A percentile compares a stretch with the other conserved stretches of the same genome.
Conservation (phyloP, 2,797 vertebrate species). For the Momotus momota region DNA sequence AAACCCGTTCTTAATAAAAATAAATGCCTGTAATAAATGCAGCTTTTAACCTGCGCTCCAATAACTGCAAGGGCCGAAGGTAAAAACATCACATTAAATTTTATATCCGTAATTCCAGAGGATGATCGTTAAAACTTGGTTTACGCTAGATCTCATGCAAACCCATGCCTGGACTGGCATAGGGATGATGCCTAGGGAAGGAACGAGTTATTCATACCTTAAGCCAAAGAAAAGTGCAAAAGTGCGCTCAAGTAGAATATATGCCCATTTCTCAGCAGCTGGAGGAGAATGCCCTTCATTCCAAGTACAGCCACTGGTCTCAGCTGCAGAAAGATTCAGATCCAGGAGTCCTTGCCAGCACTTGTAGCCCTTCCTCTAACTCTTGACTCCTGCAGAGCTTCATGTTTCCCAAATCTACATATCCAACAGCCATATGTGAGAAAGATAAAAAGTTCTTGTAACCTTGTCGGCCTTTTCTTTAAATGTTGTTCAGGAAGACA, state of each 20-base stretch:
- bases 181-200: background rate
- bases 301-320: background rate
- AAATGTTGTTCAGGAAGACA: background rate
- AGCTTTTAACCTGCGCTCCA: slow-evolving; percentile 39
- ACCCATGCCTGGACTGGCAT: background rate
- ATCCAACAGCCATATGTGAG: background rate
- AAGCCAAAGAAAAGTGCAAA: background rate
- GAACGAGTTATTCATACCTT: background rate
- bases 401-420: background rate
- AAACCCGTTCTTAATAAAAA: slow-evolving; percentile 44
- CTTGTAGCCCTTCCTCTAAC: background rate
- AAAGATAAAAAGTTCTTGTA: background rate
- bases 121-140: slow-evolving; percentile 12
- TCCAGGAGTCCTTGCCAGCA: background rate
- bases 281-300: background rate
- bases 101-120: slow-evolving; percentile 41
- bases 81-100: slow-evolving; percentile 65
- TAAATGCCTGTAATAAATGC: slow-evolving; percentile 54
- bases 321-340: background rate
- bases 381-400: background rate
- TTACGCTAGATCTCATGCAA: background rate
- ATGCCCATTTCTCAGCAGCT: background rate
- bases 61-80: slow-evolving; percentile 43
- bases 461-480: background rate
- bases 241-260: background rate